Percentiles rank a stretch among this genome's conserved stretches.
phyloP scores from a whole-genome alignment of 2,113 vertebrate genomes.

The Colistium nudipinnis region DNA sequence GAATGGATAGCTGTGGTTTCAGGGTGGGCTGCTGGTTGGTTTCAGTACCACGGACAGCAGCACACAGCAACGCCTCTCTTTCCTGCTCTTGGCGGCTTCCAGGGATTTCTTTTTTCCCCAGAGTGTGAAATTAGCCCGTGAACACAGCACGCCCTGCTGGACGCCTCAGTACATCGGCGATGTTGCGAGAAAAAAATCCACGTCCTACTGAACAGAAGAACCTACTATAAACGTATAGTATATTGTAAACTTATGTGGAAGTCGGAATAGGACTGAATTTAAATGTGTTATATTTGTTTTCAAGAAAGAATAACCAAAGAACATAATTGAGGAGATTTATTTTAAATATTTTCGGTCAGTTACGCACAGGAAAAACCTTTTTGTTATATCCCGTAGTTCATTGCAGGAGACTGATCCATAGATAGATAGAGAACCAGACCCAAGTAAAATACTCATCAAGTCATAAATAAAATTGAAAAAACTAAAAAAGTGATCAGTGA shows the following conservation, averaged over 20 bases:
- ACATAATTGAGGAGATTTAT: conserved; percentile 39
- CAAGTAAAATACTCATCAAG: conserved; percentile 47
- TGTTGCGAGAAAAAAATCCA: neutral
- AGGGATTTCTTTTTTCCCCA: conserved; percentile 23
- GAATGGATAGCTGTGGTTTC: conserved; percentile 48
- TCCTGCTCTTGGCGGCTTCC: conserved; percentile 34
- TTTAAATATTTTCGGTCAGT: conserved; percentile 70
- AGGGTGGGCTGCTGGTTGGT: conserved; percentile 70
- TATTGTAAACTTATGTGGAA: too few relatives aligned
- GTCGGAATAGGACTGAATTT: too few relatives aligned
- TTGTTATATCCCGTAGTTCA: conserved; percentile 58
- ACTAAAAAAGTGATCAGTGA: conserved; percentile 20
- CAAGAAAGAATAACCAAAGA: neutral
- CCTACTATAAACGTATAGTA: too few relatives aligned
- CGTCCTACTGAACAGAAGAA: neutral
- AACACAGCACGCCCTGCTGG: conserved; percentile 62
- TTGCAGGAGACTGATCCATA: conserved; percentile 56
- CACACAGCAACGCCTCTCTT: conserved; percentile 43
- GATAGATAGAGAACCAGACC: conserved; percentile 60
- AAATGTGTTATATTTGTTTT: too few relatives aligned
- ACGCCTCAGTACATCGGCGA: conserved; percentile 23
- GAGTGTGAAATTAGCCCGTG: conserved; percentile 5
- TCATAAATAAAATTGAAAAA: conserved; percentile 38
- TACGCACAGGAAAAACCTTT: conserved; percentile 61
- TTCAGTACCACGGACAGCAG: conserved; percentile 85